Percentiles rank a stretch among this genome's conserved stretches.
These are phyloP conservation scores for Eumerus sabulonum DNA, from an alignment of 2,888 invertebrate genomes.

Conservation along the genomic window DNA sequence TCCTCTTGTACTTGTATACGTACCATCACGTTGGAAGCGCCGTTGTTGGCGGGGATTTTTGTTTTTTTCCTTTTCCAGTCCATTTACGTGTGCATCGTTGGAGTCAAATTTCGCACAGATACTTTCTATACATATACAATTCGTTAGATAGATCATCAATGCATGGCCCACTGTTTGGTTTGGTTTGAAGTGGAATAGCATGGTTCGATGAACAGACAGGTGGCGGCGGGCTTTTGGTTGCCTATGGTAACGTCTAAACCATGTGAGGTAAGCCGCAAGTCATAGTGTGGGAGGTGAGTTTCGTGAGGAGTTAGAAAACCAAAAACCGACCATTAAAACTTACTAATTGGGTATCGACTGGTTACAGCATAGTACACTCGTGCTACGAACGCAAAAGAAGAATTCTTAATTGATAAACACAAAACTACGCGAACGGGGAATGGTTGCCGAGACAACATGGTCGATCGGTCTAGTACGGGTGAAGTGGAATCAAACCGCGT, in stretches of 20 bases:
- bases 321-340: conserved; percentile 24
- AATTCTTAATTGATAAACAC: conserved; percentile 51
- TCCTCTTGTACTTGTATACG: neutral
- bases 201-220: conserved; percentile 41
- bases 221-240: conserved; percentile 1
- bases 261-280: conserved; percentile 10
- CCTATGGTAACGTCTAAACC: conserved; percentile 15
- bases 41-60: neutral
- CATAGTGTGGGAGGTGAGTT: conserved; percentile 1
- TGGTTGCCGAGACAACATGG: neutral
- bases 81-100: conserved; percentile 28
- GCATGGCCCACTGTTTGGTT: too few relatives aligned
- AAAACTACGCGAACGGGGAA: neutral
- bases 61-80: conserved; percentile 22
- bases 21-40: neutral
- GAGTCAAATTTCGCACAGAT: conserved; percentile 42
- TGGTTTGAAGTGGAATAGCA: neutral
- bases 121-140: conserved; percentile 15
- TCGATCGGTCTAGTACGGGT: conserved; percentile 16
- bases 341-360: conserved; percentile 53
- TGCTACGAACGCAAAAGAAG: conserved; percentile 24
- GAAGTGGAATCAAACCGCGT: conserved; percentile 22
- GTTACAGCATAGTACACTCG: conserved; percentile 1
- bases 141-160: too few relatives aligned
- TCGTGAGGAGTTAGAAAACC: conserved; percentile 22